Conservation (phyloP, 2,888 invertebrate genomes). For the Pollenia labialis region DNA sequence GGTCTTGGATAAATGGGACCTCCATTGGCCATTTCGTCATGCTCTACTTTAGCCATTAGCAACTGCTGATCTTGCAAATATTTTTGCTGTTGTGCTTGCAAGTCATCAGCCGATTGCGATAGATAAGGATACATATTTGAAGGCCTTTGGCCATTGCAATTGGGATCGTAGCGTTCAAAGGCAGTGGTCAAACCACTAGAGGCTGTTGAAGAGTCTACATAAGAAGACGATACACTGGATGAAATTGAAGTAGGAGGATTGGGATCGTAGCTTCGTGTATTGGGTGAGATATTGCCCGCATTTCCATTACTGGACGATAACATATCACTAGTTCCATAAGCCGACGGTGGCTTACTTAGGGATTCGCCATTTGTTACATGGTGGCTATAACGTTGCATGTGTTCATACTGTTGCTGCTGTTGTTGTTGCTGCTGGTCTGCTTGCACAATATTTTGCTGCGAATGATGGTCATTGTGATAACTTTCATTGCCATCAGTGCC, state of each 20-base stretch:
- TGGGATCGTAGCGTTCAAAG: slow-evolving; percentile 88
- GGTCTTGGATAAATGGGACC: slow-evolving; percentile 92
- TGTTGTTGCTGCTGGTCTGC: slow-evolving; percentile 80
- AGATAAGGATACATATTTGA: slow-evolving; percentile 87
- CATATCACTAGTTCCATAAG: slow-evolving; percentile 77
- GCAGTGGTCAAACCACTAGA: slow-evolving; percentile 84
- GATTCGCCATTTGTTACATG: slow-evolving; percentile 85
- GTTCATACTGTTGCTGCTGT: slow-evolving; percentile 80
- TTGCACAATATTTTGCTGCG: slow-evolving; percentile 84
- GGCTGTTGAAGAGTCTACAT: slow-evolving; percentile 76
- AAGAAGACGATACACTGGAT: slow-evolving; percentile 75
- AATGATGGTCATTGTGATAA: slow-evolving; percentile 77
- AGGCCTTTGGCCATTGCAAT: slow-evolving; percentile 84
- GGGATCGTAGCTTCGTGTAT: slow-evolving; percentile 79
- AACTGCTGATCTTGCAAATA: slow-evolving; percentile 86
- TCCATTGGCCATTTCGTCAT: slow-evolving; percentile 85
- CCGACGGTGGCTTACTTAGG: slow-evolving; percentile 82
- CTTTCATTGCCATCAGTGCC: slow-evolving; percentile 71
- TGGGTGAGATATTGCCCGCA: slow-evolving; percentile 78
- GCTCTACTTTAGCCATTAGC: slow-evolving; percentile 89
- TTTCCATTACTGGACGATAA: slow-evolving; percentile 75
- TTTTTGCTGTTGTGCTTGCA: slow-evolving; percentile 86
- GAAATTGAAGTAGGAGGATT: slow-evolving; percentile 79
- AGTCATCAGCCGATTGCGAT: slow-evolving; percentile 85
- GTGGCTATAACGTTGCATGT: slow-evolving; percentile 85